Conservation (phyloP, 2,113 vertebrate species). For the Nettapus auritus region DNA sequence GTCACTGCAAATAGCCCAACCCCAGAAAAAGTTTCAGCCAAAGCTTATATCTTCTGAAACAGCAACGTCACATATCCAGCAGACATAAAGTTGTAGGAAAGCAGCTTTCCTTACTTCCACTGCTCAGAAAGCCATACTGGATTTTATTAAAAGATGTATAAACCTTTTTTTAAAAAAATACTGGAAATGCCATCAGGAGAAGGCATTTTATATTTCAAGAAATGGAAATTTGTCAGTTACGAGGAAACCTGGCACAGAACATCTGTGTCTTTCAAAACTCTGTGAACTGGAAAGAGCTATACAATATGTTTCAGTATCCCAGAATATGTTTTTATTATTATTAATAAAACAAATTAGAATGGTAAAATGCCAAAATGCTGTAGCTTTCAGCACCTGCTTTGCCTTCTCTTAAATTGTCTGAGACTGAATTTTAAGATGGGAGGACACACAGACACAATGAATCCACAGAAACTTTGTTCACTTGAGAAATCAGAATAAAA, state of each 20-base stretch:
- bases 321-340: background rate
- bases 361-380: background rate
- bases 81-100: background rate
- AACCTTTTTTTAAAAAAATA: background rate
- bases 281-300: background rate
- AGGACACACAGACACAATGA: background rate
- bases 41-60: background rate
- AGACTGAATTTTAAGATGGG: background rate
- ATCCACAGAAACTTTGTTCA: background rate
- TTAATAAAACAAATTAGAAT: background rate
- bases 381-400: background rate
- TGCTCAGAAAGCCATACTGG: background rate
- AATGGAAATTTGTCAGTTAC: background rate
- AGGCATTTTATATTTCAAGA: background rate
- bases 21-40: background rate
- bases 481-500: background rate
- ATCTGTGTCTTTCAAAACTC: background rate
- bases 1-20: background rate
- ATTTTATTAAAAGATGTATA: background rate
- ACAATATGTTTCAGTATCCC: background rate
- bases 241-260: background rate
- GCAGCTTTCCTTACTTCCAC: background rate
- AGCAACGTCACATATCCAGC: background rate
- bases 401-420: background rate
- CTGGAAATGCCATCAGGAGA: background rate